These are phyloP conservation scores for Selene dorsalis DNA, from an alignment of 2,797 vertebrate species.

Conservation along the genomic window DNA sequence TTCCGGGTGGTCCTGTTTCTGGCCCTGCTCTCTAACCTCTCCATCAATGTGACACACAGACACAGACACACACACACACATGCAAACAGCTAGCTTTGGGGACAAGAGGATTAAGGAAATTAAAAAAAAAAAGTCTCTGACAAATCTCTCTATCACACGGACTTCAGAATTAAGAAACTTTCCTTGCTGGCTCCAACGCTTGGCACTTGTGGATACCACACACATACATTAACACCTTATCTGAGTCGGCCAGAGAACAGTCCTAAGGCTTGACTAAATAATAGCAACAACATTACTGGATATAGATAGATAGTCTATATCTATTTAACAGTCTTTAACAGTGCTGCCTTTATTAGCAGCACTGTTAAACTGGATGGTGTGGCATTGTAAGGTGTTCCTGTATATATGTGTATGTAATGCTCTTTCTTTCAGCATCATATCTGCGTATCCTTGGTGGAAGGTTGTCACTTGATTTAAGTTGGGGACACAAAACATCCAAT, in stretches of 20 bases:
- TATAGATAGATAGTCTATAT: neutral
- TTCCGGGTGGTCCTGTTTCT: conserved; percentile 84
- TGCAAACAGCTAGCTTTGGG: conserved; percentile 51
- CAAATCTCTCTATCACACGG: conserved; percentile 72
- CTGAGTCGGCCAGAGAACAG: conserved; percentile 27
- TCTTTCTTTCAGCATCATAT: neutral
- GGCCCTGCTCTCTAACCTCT: conserved; percentile 85
- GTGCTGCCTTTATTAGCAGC: neutral
- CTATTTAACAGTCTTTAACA: too few relatives aligned
- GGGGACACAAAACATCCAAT: neutral
- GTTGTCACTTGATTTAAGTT: neutral
- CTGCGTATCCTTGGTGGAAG: neutral
- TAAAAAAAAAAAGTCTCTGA: conserved; percentile 56
- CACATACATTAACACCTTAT: conserved; percentile 55
- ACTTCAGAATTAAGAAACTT: conserved; percentile 67
- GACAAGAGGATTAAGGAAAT: conserved; percentile 77
- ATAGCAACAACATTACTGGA: conserved; percentile 19
- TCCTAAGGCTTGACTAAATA: neutral
- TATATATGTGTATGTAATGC: neutral
- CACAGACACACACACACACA: conserved; percentile 7
- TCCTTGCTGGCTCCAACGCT: conserved; percentile 50
- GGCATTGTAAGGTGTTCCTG: neutral
- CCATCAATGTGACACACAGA: conserved; percentile 79
- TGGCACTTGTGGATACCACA: conserved; percentile 58
- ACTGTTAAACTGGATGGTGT: neutral